These are phyloP conservation scores for Melanotaenia boesemani DNA, from an alignment of 2,797 vertebrate species.

Conservation along the genomic window DNA sequence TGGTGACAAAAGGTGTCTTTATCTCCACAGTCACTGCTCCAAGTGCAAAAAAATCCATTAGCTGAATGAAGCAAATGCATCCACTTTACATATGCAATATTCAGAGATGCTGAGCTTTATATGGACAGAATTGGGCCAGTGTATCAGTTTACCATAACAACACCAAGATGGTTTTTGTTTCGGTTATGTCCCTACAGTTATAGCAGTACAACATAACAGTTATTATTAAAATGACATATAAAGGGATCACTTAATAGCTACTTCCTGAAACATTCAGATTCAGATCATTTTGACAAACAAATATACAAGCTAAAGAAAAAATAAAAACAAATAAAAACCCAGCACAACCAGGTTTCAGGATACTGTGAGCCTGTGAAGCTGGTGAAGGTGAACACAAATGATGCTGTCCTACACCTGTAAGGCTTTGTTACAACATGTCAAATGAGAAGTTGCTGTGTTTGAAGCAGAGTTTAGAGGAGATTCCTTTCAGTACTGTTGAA, in stretches of 20 bases:
- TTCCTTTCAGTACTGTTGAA: slow-evolving; percentile 39
- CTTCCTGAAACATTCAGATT: neutral
- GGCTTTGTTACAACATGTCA: slow-evolving; percentile 22
- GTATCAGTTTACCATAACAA: neutral
- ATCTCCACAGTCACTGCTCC: slow-evolving; percentile 27
- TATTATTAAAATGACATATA: neutral
- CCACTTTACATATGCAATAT: slow-evolving; percentile 86
- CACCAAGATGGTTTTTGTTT: neutral
- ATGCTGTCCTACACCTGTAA: slow-evolving; percentile 2
- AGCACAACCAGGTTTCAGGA: neutral
- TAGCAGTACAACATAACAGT: neutral
- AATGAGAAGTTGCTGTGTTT: slow-evolving; percentile 36
- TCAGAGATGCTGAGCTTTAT: slow-evolving; percentile 73
- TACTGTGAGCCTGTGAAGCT: neutral
- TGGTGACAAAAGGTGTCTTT: slow-evolving; percentile 59
- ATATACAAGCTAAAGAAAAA: neutral
- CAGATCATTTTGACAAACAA: neutral
- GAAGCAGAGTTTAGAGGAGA: slow-evolving; percentile 26
- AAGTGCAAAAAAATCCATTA: slow-evolving; percentile 86
- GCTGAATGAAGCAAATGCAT: slow-evolving; percentile 79
- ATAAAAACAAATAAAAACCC: too few relatives aligned
- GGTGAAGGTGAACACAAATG: slow-evolving; percentile 11
- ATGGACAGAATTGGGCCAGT: slow-evolving; percentile 72
- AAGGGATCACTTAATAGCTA: too few relatives aligned
- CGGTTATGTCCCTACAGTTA: neutral